A percentile compares a stretch with the other conserved stretches of the same genome.
These are phyloP conservation scores for Myxocyprinus asiaticus DNA, from an alignment of 2,113 vertebrate genomes.

Conservation along the genomic window DNA sequence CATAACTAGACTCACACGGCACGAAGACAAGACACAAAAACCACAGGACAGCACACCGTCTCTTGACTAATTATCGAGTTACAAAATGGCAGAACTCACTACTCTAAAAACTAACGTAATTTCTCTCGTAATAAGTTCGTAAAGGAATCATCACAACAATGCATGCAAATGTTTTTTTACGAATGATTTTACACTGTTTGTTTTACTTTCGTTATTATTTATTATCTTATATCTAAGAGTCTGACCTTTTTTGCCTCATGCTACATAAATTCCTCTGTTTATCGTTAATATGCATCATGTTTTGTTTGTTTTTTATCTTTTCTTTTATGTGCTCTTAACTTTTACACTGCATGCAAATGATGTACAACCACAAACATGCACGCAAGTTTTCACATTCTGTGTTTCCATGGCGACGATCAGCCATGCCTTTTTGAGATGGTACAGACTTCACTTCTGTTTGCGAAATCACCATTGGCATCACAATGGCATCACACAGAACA, in stretches of 20 bases:
- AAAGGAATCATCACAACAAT: slow-evolving; percentile 90
- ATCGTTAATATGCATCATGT: slow-evolving; percentile 57
- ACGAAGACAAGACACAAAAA: slow-evolving; percentile 92
- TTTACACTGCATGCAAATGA: slow-evolving; percentile 90
- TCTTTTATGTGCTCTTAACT: slow-evolving; percentile 68
- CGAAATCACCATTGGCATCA: slow-evolving; percentile 84
- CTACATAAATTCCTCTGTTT: slow-evolving; percentile 79
- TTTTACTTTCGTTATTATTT: neutral
- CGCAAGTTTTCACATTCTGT: slow-evolving; percentile 85
- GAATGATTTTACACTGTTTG: slow-evolving; percentile 61
- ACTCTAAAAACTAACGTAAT: slow-evolving; percentile 89
- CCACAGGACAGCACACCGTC: slow-evolving; percentile 92
- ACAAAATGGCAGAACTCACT: slow-evolving; percentile 78
- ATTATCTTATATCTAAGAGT: slow-evolving; percentile 55
- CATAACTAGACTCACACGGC: slow-evolving; percentile 90
- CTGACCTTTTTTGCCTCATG: slow-evolving; percentile 79
- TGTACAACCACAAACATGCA: slow-evolving; percentile 90
- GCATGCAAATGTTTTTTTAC: slow-evolving; percentile 90
- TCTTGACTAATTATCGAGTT: slow-evolving; percentile 85
- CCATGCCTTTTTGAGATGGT: slow-evolving; percentile 59
- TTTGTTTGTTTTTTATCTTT: slow-evolving; percentile 44
- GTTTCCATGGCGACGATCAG: slow-evolving; percentile 80
- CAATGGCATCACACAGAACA: slow-evolving; percentile 93
- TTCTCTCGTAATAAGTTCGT: slow-evolving; percentile 75
- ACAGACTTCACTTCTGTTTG: slow-evolving; percentile 85